Conservation (phyloP, 2,113 vertebrate species). For the Bufo bufo region DNA sequence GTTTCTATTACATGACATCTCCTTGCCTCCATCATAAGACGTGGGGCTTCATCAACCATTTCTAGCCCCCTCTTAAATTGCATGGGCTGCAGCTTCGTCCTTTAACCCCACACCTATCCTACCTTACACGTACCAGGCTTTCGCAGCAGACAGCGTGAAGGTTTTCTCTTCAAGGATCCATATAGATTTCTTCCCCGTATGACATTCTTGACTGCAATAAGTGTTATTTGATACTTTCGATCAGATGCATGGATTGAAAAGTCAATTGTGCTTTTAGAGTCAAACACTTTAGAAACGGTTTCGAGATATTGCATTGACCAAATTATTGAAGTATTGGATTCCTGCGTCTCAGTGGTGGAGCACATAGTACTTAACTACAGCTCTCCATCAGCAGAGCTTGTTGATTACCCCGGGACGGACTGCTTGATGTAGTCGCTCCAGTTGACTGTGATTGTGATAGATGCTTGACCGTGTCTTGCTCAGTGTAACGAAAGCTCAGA, state of each 20-base stretch:
- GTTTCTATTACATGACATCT: too few species aligned
- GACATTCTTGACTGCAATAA: slow-evolving; percentile 17
- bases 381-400: background rate
- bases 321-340: slow-evolving; percentile 18
- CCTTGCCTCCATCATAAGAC: too few species aligned
- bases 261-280: slow-evolving; percentile 31
- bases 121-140: background rate
- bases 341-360: background rate
- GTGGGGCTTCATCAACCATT: too few species aligned
- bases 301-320: slow-evolving; percentile 20
- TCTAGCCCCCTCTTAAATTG: too few species aligned
- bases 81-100: background rate
- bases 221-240: slow-evolving; percentile 30
- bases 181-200: slow-evolving; percentile 17
- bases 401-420: background rate
- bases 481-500: background rate
- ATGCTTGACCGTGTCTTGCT: background rate
- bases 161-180: background rate
- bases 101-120: background rate
- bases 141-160: background rate
- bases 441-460: background rate
- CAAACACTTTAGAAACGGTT: slow-evolving; percentile 14
- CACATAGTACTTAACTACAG: background rate
- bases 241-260: background rate
- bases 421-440: background rate